phyloP scores from a whole-genome alignment of 2,797 vertebrate species.

The Brotula barbata region DNA sequence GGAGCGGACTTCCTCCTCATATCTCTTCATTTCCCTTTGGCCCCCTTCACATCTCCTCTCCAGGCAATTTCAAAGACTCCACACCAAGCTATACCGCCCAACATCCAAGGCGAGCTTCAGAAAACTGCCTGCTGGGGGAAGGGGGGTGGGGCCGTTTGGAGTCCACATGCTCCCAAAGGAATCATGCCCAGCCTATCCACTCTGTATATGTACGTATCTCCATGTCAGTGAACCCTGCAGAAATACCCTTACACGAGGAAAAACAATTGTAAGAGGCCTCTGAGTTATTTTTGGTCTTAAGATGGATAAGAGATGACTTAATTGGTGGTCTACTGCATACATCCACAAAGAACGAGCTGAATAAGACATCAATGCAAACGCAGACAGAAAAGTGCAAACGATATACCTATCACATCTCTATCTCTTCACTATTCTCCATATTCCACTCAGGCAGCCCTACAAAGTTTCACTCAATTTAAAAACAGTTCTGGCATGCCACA shows the following conservation, averaged over 20 bases:
- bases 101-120: constrained; percentile 23
- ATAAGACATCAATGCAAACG: background rate
- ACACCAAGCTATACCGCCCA: background rate
- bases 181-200: constrained; percentile 14
- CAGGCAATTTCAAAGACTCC: constrained; percentile 38
- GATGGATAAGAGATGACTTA: constrained; percentile 1
- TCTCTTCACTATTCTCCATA: background rate
- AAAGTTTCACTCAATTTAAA: too few species aligned
- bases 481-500: too few species aligned
- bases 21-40: constrained; percentile 17
- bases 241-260: constrained; percentile 13
- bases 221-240: constrained; percentile 26
- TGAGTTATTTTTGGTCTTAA: constrained; percentile 4
- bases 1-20: constrained; percentile 11
- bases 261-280: background rate
- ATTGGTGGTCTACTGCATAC: background rate
- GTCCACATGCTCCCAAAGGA: constrained; percentile 25
- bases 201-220: constrained; percentile 18
- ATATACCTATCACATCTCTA: too few species aligned
- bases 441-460: background rate
- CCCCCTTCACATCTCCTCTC: constrained; percentile 12
- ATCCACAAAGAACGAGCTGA: constrained; percentile 4
- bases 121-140: constrained; percentile 20
- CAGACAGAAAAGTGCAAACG: too few species aligned
- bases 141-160: background rate